phyloP scores from a whole-genome alignment of 2,888 invertebrate species.

The Trachelus tabidus region DNA sequence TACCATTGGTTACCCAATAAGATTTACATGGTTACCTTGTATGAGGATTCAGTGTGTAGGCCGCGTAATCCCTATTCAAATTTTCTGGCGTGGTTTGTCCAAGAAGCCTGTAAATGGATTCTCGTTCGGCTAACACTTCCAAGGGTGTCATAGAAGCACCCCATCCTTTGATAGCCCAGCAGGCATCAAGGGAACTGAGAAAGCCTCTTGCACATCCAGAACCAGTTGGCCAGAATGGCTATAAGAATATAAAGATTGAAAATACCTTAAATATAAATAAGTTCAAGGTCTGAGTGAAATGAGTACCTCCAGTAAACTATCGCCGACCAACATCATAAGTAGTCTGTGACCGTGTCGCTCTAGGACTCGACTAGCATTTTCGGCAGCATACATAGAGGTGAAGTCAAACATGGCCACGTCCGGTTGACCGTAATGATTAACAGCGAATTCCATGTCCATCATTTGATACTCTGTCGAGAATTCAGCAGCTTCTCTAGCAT shows the following conservation, averaged over 20 bases:
- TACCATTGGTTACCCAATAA: not conserved
- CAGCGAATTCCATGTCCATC: constrained; percentile 91
- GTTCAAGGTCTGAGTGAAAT: not conserved
- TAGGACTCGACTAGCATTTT: constrained; percentile 90
- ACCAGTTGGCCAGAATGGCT: constrained; percentile 99
- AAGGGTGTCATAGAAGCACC: constrained; percentile 78
- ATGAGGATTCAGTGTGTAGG: constrained; percentile 88
- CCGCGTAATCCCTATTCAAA: constrained; percentile 87
- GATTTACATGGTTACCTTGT: constrained; percentile 69
- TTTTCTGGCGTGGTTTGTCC: constrained; percentile 97
- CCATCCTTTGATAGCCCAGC: constrained; percentile 94
- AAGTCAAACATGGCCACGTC: constrained; percentile 99
- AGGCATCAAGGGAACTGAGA: constrained; percentile 94
- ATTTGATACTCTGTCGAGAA: constrained; percentile 91
- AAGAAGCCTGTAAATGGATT: constrained; percentile 88
- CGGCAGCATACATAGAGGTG: constrained; percentile 98
- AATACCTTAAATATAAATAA: not conserved
- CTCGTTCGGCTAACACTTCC: constrained; percentile 92
- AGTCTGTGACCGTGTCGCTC: constrained; percentile 81
- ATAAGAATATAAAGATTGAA: constrained; percentile 39
- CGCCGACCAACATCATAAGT: constrained; percentile 92
- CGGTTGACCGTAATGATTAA: constrained; percentile 97
- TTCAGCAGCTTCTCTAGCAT: constrained; percentile 94
- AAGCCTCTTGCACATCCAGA: constrained; percentile 98
- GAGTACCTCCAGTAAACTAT: constrained; percentile 89